A percentile compares a stretch with the other conserved stretches of the same genome.
Evolutionary conservation across 2,797 vertebrate species (phyloP).

Genomic region (Balearica regulorum): DNA sequence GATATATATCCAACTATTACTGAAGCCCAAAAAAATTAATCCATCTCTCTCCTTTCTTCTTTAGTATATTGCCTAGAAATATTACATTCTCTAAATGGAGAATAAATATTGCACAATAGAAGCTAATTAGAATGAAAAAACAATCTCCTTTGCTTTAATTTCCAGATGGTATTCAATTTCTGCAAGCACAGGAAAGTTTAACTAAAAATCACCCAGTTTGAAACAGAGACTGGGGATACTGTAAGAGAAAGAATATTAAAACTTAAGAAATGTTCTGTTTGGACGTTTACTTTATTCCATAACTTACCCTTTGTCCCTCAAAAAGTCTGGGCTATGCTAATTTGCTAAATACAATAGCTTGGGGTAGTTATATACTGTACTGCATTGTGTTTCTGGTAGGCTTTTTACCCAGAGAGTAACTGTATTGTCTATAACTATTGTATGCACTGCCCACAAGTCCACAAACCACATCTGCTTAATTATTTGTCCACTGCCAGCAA

Average conservation of each 20-base stretch:
- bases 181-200: slow-evolving; percentile 4
- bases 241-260: not conserved
- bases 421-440: slow-evolving; percentile 24
- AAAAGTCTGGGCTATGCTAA: slow-evolving; percentile 11
- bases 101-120: slow-evolving; percentile 11
- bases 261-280: not conserved
- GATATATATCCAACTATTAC: not conserved
- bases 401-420: slow-evolving; percentile 37
- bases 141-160: slow-evolving; percentile 16
- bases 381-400: slow-evolving; percentile 41
- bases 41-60: not conserved
- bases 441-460: slow-evolving; percentile 34
- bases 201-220: slow-evolving; percentile 25
- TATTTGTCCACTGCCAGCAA: slow-evolving; percentile 44
- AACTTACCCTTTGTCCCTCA: not conserved
- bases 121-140: slow-evolving; percentile 13
- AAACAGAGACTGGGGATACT: not conserved
- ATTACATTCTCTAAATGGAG: not conserved
- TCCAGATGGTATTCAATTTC: slow-evolving; percentile 14
- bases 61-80: not conserved
- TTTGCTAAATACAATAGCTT: slow-evolving; percentile 12
- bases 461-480: slow-evolving; percentile 48
- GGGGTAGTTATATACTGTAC: slow-evolving; percentile 41
- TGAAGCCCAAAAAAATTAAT: not conserved
- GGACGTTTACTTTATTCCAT: slow-evolving; percentile 26